phyloP scores from a whole-genome alignment of 2,888 invertebrate genomes.

The Nomada hirtipes region DNA sequence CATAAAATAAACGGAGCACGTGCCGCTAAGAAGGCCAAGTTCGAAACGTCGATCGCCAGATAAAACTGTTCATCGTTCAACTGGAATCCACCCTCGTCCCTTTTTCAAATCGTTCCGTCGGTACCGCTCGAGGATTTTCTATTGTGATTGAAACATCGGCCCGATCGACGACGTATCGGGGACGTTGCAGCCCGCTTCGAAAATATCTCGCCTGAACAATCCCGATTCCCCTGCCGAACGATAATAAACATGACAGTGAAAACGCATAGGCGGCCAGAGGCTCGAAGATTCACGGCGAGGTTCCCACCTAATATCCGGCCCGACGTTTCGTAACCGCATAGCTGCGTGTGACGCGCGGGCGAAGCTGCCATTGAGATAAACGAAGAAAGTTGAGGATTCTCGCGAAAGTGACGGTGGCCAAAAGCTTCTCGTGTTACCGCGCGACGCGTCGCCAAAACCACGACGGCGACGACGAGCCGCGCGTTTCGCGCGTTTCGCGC shows the following conservation, averaged over 20 bases:
- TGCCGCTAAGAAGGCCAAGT: conserved; percentile 70
- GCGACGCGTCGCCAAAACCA: conserved; percentile 77
- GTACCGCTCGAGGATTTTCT: too few species aligned
- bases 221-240: conserved; percentile 3
- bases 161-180: background rate
- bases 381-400: conserved; percentile 62
- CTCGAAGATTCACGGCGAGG: background rate
- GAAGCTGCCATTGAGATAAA: background rate
- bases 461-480: conserved; percentile 64
- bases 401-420: conserved; percentile 60
- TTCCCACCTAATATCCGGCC: conserved; percentile 12
- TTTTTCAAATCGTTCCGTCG: too few species aligned
- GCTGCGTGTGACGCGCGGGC: background rate
- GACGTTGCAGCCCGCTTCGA: background rate
- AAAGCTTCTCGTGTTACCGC: conserved; percentile 79
- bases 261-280: background rate
- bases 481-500: conserved; percentile 75
- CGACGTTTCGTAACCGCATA: conserved; percentile 37
- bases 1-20: conserved; percentile 72
- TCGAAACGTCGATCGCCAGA: conserved; percentile 65
- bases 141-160: background rate
- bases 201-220: background rate
- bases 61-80: conserved; percentile 37
- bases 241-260: conserved; percentile 40
- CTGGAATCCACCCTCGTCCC: background rate